phyloP scores from a whole-genome alignment of 2,797 vertebrate species.

The Pterois miles region DNA sequence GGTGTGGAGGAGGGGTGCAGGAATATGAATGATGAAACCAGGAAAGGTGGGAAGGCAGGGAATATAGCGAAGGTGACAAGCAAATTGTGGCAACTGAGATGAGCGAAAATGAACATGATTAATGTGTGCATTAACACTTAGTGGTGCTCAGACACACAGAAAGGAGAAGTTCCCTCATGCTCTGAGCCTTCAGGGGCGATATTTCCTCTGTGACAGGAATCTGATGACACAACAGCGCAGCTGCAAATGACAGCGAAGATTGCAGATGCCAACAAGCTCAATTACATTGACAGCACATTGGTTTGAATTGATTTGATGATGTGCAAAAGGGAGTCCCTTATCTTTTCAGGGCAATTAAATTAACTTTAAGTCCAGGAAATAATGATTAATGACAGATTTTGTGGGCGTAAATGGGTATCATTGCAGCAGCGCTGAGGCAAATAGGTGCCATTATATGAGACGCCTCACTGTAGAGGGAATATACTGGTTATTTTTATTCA shows the following conservation, averaged over 20 bases:
- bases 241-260: slow-evolving; percentile 8
- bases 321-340: slow-evolving; percentile 16
- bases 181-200: slow-evolving; percentile 7
- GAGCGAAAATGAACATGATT: slow-evolving; percentile 44
- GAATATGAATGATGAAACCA: slow-evolving; percentile 35
- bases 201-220: slow-evolving; percentile 17
- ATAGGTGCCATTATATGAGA: background rate
- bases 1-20: background rate
- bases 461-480: background rate
- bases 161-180: background rate
- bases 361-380: background rate
- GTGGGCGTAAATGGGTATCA: background rate
- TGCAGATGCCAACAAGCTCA: slow-evolving; percentile 35
- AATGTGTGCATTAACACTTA: slow-evolving; percentile 5
- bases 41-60: background rate
- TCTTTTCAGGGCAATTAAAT: slow-evolving; percentile 6
- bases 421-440: background rate
- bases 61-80: slow-evolving; percentile 14
- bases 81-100: slow-evolving; percentile 27
- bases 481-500: background rate
- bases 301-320: slow-evolving; percentile 50
- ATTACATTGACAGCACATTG: slow-evolving; percentile 22
- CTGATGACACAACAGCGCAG: background rate
- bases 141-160: background rate
- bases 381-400: slow-evolving; percentile 17